Evolutionary conservation across 2,113 vertebrate species (phyloP).

Genomic region (Lampris megalopsis): DNA sequence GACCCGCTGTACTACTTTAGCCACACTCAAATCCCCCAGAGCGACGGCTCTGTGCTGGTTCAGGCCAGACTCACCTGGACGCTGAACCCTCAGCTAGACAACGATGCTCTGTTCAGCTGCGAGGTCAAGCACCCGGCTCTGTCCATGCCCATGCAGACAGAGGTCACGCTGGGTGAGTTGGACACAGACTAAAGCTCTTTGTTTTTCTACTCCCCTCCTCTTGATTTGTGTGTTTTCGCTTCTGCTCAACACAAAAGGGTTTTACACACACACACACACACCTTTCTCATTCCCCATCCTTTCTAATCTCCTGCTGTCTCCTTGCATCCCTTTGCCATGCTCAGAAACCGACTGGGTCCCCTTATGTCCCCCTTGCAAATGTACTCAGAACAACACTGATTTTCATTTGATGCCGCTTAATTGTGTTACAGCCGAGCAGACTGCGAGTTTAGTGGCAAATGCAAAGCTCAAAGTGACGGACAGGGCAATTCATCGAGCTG

Average conservation of each 20-base stretch:
- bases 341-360: constrained; percentile 31
- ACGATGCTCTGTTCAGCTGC: constrained; percentile 97
- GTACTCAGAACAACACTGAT: constrained; percentile 75
- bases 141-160: constrained; percentile 98
- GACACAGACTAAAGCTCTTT: not conserved
- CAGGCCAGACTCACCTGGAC: constrained; percentile 96
- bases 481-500: constrained; percentile 81
- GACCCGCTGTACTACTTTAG: constrained; percentile 95
- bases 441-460: constrained; percentile 73
- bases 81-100: constrained; percentile 95
- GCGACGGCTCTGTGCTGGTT: constrained; percentile 94
- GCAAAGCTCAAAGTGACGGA: constrained; percentile 77
- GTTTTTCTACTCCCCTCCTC: constrained; percentile 8
- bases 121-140: constrained; percentile 97
- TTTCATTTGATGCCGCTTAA: constrained; percentile 80
- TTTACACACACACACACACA: not conserved
- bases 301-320: constrained; percentile 47
- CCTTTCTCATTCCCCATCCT: constrained; percentile 23
- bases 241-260: not conserved
- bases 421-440: constrained; percentile 79
- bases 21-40: constrained; percentile 89
- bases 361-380: constrained; percentile 71
- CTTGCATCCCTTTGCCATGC: constrained; percentile 21
- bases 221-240: constrained; percentile 6
- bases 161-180: constrained; percentile 92